Conservation (phyloP, 2,797 vertebrate genomes). For the Perodicticus potto region DNA sequence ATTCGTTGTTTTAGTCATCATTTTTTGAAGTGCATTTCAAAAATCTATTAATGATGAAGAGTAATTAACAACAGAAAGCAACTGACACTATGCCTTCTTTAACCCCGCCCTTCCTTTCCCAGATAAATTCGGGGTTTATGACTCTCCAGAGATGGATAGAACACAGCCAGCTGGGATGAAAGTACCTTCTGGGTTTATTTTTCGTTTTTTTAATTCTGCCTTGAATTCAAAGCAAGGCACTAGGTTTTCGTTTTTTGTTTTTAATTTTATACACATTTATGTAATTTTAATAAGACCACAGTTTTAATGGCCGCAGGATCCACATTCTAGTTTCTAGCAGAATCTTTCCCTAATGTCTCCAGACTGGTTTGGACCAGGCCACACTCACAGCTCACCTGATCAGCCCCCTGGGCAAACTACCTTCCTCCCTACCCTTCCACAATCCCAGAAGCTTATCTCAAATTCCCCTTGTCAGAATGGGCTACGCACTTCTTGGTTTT, state of each 20-base stretch:
- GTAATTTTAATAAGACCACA: not conserved
- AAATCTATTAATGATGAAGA: not conserved
- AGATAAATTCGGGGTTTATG: not conserved
- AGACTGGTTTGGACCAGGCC: not conserved
- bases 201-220: not conserved
- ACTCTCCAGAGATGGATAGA: not conserved
- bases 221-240: not conserved
- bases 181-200: not conserved
- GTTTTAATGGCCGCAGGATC: not conserved
- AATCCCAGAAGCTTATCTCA: not conserved
- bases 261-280: not conserved
- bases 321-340: not conserved
- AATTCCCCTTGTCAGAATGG: not conserved
- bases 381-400: not conserved
- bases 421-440: not conserved
- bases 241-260: not conserved
- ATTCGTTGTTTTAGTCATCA: not conserved
- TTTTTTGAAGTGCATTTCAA: constrained; percentile 50
- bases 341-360: not conserved
- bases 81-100: not conserved
- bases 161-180: constrained; percentile 14
- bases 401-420: not conserved
- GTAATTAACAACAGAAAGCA: not conserved
- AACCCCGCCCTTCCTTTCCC: not conserved
- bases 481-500: not conserved